Base-by-base conservation (phyloP, 2,797 vertebrate species). In the Loriculus beryllinus region DNA sequence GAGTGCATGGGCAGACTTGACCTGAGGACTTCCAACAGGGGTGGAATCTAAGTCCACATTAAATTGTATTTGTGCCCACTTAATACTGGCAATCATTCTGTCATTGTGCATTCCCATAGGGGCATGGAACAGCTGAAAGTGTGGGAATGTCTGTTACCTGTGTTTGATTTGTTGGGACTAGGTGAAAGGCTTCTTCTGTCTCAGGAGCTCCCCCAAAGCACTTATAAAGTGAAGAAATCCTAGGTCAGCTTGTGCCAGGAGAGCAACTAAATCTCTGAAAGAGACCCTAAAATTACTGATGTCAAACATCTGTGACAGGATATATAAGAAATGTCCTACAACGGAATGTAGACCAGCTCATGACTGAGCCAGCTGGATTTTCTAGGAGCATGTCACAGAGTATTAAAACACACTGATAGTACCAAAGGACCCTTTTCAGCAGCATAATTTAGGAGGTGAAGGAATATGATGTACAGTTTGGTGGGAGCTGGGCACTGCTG, bases 91-190 rank as follows among this genome's bases (percentile, higher is more conserved):
- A 39, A 40, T 74, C 18, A 7, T 68, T 82, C 23, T 60, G 39
- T 7, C 4, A 22, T 19, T 25, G 10, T 51, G 8, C 69, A 39
- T 59, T 72, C 47, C n/a, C 43, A 45, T 77, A 85, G 33, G 11
- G 28, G 1, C 14, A 21, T 12, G 12, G 33, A 65, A 25, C 29
- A 75, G 52, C 13, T 86, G 35, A 25, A 84, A 45, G 3, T 3
- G 2, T 43, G 21, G 47, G 3, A 64, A 76, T 0, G 2, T 33
- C 57, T 88, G 51, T 40, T 63, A 42, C 8, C 20, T 1, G 0
- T 25, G 14, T 64, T 81, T 86, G 26, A 35, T 45, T 82, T 88
- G 14, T n/a, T 82, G n/a, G 19, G 10, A 54, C 6, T 54, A 48
- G 16, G 17, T 62, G 35, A 81, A 52, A 68, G 19, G 39, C 14